phyloP scores from a whole-genome alignment of 64 coral and sea anemone species.

The Montipora cactus region DNA sequence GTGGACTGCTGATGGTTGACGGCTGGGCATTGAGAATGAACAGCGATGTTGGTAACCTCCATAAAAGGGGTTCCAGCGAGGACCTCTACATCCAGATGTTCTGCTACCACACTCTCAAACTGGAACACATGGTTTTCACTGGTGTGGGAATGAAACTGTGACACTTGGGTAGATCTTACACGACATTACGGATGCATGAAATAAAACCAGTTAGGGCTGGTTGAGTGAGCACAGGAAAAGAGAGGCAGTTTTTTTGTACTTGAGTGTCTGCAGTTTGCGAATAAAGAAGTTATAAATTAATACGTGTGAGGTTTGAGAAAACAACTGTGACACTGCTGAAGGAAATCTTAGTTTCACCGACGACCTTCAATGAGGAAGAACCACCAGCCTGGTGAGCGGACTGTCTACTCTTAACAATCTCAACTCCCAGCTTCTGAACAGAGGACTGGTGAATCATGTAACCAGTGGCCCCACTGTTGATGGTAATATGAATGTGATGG shows the following conservation, averaged over 20 bases:
- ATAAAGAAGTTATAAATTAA: too few species aligned
- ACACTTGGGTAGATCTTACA: too few species aligned
- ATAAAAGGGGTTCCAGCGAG: slow-evolving; percentile 59
- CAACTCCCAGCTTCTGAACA: neutral
- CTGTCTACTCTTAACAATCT: neutral
- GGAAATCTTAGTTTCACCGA: neutral
- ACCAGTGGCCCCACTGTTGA: neutral
- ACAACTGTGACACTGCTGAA: too few species aligned
- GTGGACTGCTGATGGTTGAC: neutral
- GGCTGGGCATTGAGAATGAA: neutral
- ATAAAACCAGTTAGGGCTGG: too few species aligned
- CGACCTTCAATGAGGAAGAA: neutral
- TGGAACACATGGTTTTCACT: neutral
- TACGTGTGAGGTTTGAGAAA: too few species aligned
- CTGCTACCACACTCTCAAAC: slow-evolving; percentile 1
- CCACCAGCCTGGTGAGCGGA: neutral
- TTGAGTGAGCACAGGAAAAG: too few species aligned
- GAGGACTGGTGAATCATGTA: neutral
- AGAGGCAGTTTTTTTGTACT: too few species aligned
- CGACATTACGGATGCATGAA: too few species aligned
- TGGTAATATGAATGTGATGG: neutral
- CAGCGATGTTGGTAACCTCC: neutral
- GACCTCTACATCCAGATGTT: slow-evolving; percentile 18
- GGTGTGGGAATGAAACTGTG: too few species aligned
- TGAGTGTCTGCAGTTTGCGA: too few species aligned